phyloP scores from a whole-genome alignment of 92 coral and sea anemone genomes.

The Siderastrea radians region DNA sequence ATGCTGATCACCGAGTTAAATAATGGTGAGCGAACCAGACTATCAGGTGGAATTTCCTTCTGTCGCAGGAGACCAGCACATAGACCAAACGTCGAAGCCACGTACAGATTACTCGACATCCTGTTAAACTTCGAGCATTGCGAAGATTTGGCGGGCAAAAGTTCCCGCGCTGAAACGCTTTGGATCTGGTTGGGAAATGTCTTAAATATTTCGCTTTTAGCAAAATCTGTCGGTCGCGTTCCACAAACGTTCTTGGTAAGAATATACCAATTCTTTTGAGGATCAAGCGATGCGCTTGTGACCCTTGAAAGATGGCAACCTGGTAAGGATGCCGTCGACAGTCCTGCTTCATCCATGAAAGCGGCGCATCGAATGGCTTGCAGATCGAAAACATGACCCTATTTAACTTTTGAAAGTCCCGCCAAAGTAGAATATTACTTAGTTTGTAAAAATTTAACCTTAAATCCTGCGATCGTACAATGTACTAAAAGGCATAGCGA shows the following conservation, averaged over 20 bases:
- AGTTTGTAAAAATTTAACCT: no score
- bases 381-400: no score
- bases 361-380: no score
- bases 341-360: no score
- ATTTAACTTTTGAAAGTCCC: no score
- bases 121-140: neutral
- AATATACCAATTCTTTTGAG: slow-evolving; percentile 49
- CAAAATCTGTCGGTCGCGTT: slow-evolving; percentile 15
- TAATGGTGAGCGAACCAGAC: neutral
- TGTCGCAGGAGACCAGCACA: slow-evolving; percentile 49
- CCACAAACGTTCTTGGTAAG: slow-evolving; percentile 44
- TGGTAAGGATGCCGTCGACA: no score
- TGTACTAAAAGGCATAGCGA: no score
- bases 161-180: slow-evolving; percentile 25
- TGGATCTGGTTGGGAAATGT: slow-evolving; percentile 36
- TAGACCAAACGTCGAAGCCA: slow-evolving; percentile 35
- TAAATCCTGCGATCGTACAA: no score
- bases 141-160: slow-evolving; percentile 25
- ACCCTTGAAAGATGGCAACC: slow-evolving; percentile 3
- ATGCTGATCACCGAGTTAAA: neutral
- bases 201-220: slow-evolving; percentile 16
- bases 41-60: slow-evolving; percentile 11
- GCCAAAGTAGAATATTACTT: no score
- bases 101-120: slow-evolving; percentile 1
- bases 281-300: slow-evolving; percentile 30